Percentiles rank a stretch among this genome's conserved stretches.
Evolutionary conservation across 2,888 invertebrate genomes (phyloP).

Genomic region (Orthosia gracilis): DNA sequence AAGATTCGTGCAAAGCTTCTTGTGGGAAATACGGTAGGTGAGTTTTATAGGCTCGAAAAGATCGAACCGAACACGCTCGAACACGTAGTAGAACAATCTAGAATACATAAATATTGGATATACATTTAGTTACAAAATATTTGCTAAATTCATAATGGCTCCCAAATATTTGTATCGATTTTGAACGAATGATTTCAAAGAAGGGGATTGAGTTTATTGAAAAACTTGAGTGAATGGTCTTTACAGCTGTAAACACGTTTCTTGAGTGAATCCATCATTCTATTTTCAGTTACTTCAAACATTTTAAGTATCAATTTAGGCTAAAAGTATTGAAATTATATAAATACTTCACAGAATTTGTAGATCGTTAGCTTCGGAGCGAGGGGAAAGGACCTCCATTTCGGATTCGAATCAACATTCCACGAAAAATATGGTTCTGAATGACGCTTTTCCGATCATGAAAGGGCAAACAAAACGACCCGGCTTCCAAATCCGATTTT

Average conservation of each 20-base stretch:
- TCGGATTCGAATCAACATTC: constrained; percentile 51
- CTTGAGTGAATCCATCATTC: constrained; percentile 19
- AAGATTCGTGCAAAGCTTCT: constrained; percentile 17
- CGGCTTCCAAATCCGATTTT: constrained; percentile 29
- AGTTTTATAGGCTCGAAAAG: constrained; percentile 45
- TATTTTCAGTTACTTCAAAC: constrained; percentile 22
- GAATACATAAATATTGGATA: constrained; percentile 31
- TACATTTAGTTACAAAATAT: neutral
- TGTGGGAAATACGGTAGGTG: constrained; percentile 35
- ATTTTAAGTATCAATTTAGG: constrained; percentile 50
- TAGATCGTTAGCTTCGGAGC: constrained; percentile 43
- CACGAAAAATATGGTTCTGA: constrained; percentile 54
- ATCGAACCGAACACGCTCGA: constrained; percentile 25
- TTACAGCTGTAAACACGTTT: constrained; percentile 21
- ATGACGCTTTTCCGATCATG: constrained; percentile 51
- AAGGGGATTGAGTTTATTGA: constrained; percentile 19
- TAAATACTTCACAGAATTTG: constrained; percentile 55
- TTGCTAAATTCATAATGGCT: neutral
- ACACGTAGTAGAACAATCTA: constrained; percentile 49
- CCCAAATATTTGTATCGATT: constrained; percentile 21
- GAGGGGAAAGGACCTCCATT: constrained; percentile 47
- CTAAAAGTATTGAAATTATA: constrained; percentile 56
- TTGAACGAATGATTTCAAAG: neutral
- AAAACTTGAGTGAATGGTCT: constrained; percentile 17
- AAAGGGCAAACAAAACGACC: constrained; percentile 54